Evolutionary conservation across 2,888 invertebrate species (phyloP).

Genomic region (Chromoteleia sp.): DNA sequence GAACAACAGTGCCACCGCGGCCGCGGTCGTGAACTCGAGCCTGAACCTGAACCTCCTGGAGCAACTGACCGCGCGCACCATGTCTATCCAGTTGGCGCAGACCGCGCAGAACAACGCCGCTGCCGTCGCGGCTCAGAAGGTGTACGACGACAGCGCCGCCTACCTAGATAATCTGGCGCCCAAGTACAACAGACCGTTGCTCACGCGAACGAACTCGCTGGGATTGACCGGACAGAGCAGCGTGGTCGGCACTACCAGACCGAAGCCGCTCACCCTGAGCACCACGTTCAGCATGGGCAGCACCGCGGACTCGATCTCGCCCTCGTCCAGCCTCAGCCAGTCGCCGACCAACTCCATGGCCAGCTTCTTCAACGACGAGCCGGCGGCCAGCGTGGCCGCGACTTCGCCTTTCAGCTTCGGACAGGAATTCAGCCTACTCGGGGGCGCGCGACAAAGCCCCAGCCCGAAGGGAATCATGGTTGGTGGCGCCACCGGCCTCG

Average conservation of each 20-base stretch:
- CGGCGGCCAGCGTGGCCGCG: slow-evolving; percentile 78
- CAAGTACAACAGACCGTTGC: slow-evolving; percentile 74
- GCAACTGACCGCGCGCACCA: slow-evolving; percentile 84
- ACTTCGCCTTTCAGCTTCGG: slow-evolving; percentile 80
- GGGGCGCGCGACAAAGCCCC: slow-evolving; percentile 85
- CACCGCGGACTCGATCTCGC: slow-evolving; percentile 86
- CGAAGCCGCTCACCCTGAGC: slow-evolving; percentile 83
- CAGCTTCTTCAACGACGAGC: slow-evolving; percentile 87
- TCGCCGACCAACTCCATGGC: slow-evolving; percentile 88
- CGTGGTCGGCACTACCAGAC: slow-evolving; percentile 79
- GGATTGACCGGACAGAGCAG: slow-evolving; percentile 70
- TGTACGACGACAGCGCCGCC: slow-evolving; percentile 84
- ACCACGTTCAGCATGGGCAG: slow-evolving; percentile 85
- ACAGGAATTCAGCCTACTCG: slow-evolving; percentile 81
- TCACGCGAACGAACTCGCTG: slow-evolving; percentile 77
- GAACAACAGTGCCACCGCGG: slow-evolving; percentile 71
- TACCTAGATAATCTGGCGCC: slow-evolving; percentile 86
- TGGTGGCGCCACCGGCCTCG: slow-evolving; percentile 71
- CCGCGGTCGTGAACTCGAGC: slow-evolving; percentile 55
- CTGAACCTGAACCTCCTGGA: slow-evolving; percentile 84
- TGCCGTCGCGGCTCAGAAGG: slow-evolving; percentile 82
- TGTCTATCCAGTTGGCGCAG: slow-evolving; percentile 85
- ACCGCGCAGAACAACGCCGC: slow-evolving; percentile 77
- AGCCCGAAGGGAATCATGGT: slow-evolving; percentile 80
- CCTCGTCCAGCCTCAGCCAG: slow-evolving; percentile 88